Percentiles rank a stretch among this genome's conserved stretches.
Conservation (phyloP, 2,113 vertebrate species). For the Engystomops pustulosus region DNA sequence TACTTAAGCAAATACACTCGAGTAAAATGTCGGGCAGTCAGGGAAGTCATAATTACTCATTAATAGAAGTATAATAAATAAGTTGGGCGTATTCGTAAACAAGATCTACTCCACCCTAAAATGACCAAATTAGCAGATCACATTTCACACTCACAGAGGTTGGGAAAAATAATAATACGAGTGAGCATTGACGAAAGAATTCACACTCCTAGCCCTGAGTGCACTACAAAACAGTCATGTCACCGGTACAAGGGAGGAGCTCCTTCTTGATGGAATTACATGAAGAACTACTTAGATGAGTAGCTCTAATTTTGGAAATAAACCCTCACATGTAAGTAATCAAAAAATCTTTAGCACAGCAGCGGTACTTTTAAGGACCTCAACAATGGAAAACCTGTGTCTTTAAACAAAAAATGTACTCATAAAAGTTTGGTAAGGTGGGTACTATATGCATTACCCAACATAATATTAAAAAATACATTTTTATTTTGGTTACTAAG, state of each 20-base stretch:
- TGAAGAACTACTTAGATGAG: neutral
- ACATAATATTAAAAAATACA: too few species aligned
- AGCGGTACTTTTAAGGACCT: too few species aligned
- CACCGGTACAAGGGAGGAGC: neutral
- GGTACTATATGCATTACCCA: too few species aligned
- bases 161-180: neutral
- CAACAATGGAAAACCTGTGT: too few species aligned
- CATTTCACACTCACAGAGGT: neutral
- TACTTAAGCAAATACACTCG: conserved; percentile 17
- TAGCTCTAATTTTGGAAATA: neutral
- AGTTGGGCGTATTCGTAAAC: conserved; percentile 44
- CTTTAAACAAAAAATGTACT: too few species aligned
- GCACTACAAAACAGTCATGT: neutral
- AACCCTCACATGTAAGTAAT: too few species aligned
- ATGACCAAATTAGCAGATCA: conserved; percentile 34
- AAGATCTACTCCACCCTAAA: conserved; percentile 45
- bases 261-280: neutral
- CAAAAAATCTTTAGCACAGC: too few species aligned
- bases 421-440: too few species aligned
- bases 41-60: conserved; percentile 42
- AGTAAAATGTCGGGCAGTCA: conserved; percentile 20
- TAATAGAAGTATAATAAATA: conserved; percentile 34
- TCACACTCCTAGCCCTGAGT: neutral
- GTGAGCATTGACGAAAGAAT: neutral
- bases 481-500: too few species aligned